phyloP scores from a whole-genome alignment of 2,797 vertebrate species.

The Sebastiscus albofasciatus region DNA sequence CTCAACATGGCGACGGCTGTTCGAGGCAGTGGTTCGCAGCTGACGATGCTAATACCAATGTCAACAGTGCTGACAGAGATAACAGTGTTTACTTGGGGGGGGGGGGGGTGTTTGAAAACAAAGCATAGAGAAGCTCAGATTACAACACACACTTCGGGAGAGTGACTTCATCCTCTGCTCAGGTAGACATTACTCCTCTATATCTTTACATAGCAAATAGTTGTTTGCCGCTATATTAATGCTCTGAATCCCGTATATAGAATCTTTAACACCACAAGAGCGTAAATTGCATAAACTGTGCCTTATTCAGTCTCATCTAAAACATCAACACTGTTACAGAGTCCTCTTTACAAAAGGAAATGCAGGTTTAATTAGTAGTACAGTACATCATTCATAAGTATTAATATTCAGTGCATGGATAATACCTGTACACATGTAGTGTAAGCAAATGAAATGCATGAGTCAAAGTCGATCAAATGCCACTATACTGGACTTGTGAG shows the following conservation, averaged over 20 bases:
- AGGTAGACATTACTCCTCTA: not conserved
- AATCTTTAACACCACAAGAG: not conserved
- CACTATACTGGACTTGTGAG: not conserved
- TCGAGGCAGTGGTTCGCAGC: too few relatives aligned
- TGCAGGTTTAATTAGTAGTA: constrained; percentile 52
- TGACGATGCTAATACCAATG: too few relatives aligned
- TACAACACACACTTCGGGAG: not conserved
- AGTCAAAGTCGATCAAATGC: constrained; percentile 17
- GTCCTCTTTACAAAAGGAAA: constrained; percentile 35
- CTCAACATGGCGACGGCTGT: too few relatives aligned
- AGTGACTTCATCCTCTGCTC: not conserved
- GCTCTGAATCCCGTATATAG: not conserved
- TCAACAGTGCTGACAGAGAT: too few relatives aligned
- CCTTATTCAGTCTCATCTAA: constrained; percentile 3
- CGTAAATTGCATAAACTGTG: not conserved
- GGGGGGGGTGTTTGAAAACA: too few relatives aligned
- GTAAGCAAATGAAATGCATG: constrained; percentile 34
- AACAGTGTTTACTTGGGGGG: too few relatives aligned
- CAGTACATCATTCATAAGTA: constrained; percentile 41
- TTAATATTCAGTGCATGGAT: constrained; percentile 59
- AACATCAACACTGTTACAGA: constrained; percentile 45
- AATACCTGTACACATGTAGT: constrained; percentile 31
- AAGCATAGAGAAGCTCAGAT: too few relatives aligned
- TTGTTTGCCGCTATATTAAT: not conserved
- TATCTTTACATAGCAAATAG: not conserved